These are phyloP conservation scores for Apantesis nais DNA, from an alignment of 2,888 invertebrate genomes.

Conservation along the genomic window DNA sequence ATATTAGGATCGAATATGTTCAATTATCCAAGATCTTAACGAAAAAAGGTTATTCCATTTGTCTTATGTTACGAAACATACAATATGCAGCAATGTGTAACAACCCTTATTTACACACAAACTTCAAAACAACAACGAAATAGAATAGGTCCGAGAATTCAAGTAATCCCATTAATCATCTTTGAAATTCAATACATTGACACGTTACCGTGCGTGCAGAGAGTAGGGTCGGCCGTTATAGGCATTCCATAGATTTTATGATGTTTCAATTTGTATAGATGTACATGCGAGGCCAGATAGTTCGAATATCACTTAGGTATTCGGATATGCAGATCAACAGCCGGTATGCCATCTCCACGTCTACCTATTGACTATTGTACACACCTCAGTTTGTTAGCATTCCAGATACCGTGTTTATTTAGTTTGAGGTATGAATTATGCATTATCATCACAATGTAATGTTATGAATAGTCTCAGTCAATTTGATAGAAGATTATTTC, in stretches of 20 bases:
- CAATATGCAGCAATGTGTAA: background rate
- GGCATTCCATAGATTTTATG: slow-evolving; percentile 59
- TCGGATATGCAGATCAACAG: slow-evolving; percentile 76
- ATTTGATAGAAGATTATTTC: background rate
- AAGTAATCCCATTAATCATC: slow-evolving; percentile 80
- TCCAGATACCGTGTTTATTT: slow-evolving; percentile 52
- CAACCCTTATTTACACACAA: slow-evolving; percentile 26
- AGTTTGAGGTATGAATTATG: slow-evolving; percentile 48
- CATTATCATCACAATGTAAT: slow-evolving; percentile 33
- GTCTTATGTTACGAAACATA: background rate
- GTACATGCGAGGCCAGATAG: slow-evolving; percentile 61
- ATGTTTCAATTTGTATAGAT: slow-evolving; percentile 73
- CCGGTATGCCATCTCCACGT: slow-evolving; percentile 65
- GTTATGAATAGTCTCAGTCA: slow-evolving; percentile 5
- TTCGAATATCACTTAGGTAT: slow-evolving; percentile 77
- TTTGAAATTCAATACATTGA: slow-evolving; percentile 83
- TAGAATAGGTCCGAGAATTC: slow-evolving; percentile 68
- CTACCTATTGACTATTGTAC: slow-evolving; percentile 53
- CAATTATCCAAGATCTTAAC: background rate
- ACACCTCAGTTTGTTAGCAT: slow-evolving; percentile 55
- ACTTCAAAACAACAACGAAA: slow-evolving; percentile 53
- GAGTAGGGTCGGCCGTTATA: slow-evolving; percentile 64
- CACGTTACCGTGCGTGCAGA: slow-evolving; percentile 61
- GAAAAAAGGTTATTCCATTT: background rate
- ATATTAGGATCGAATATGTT: no score